Conservation (phyloP, 2,888 invertebrate species). For the Barypeithes pellucidus region DNA sequence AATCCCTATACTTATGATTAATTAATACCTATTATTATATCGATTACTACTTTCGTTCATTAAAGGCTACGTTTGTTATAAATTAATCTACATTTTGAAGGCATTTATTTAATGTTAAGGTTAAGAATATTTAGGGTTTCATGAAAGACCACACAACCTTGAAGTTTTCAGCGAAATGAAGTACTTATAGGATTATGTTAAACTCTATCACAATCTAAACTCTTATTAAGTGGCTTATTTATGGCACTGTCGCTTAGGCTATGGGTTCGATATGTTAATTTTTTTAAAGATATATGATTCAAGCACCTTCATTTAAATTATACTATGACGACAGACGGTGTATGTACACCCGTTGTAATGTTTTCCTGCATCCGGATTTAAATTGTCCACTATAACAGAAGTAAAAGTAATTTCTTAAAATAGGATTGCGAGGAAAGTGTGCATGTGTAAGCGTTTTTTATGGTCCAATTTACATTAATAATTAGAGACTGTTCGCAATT, state of each 20-base stretch:
- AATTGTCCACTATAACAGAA: conserved; percentile 16
- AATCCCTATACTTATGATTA: conserved; percentile 10
- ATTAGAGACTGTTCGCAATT: no score
- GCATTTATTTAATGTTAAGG: background rate
- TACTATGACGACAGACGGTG: conserved; percentile 24
- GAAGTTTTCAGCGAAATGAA: no score
- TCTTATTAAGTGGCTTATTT: no score
- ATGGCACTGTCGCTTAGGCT: no score
- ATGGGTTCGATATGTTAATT: no score
- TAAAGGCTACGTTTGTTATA: conserved; percentile 6
- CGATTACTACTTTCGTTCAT: background rate
- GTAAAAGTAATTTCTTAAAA: conserved; percentile 34
- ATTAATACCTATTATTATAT: conserved; percentile 16
- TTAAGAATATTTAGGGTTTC: background rate
- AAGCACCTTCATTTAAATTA: conserved; percentile 26
- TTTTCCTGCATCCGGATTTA: conserved; percentile 31
- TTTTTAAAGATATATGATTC: no score
- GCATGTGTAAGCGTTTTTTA: conserved; percentile 27
- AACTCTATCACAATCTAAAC: no score
- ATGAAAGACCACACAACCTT: background rate
- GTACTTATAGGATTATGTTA: no score
- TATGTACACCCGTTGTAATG: conserved; percentile 15
- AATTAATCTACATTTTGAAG: conserved; percentile 11
- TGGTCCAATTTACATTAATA: conserved; percentile 22
- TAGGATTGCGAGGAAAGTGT: conserved; percentile 30